phyloP scores from a whole-genome alignment of 2,113 vertebrate genomes.

The Microtus richardsoni region DNA sequence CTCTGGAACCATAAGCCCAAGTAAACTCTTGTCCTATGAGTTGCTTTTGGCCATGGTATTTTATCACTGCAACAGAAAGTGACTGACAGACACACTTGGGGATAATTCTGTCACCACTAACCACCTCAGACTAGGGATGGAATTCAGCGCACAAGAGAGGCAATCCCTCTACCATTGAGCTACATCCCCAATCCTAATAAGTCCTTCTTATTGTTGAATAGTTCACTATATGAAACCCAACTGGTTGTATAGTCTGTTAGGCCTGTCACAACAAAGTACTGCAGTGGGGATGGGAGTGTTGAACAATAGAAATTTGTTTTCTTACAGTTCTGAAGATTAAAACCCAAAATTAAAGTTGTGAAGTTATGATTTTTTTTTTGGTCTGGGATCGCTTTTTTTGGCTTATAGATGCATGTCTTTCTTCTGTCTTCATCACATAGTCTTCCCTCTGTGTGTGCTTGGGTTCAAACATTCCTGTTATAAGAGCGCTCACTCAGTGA shows the following conservation, averaged over 20 bases:
- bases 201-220: not conserved
- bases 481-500: not conserved
- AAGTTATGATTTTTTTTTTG: no score
- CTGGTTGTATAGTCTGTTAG: not conserved
- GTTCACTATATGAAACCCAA: not conserved
- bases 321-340: not conserved
- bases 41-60: not conserved
- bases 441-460: not conserved
- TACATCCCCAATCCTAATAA: not conserved
- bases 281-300: not conserved
- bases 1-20: not conserved
- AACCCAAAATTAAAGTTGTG: not conserved
- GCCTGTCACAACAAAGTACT: not conserved
- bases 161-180: not conserved
- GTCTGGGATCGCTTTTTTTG: not conserved
- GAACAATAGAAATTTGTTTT: not conserved
- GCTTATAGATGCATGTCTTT: not conserved
- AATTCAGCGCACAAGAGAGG: not conserved
- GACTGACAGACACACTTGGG: not conserved
- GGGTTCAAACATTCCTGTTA: not conserved
- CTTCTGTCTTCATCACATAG: not conserved
- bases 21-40: not conserved
- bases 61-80: not conserved
- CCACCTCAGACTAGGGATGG: not conserved
- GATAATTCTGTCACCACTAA: not conserved